These are phyloP conservation scores for Pemphredon lugubris DNA, from an alignment of 2,888 invertebrate genomes.

Conservation along the genomic window DNA sequence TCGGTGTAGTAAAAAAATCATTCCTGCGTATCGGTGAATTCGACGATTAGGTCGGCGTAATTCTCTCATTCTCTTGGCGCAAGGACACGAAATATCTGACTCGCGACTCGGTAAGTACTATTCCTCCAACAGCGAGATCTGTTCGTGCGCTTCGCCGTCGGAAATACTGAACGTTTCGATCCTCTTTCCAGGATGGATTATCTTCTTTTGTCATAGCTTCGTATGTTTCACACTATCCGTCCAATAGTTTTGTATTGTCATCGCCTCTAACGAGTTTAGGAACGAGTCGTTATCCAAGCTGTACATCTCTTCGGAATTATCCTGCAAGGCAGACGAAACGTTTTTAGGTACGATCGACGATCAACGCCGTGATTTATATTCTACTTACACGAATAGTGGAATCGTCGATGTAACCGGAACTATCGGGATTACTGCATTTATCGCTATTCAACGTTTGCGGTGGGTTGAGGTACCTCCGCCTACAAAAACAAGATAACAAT, in stretches of 20 bases:
- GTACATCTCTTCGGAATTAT: slow-evolving; percentile 96
- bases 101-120: slow-evolving; percentile 55
- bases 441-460: slow-evolving; percentile 90
- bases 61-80: slow-evolving; percentile 2
- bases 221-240: slow-evolving; percentile 95
- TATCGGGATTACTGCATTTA: slow-evolving; percentile 92
- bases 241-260: slow-evolving; percentile 97
- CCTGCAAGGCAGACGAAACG: slow-evolving; percentile 83
- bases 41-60: slow-evolving; percentile 1
- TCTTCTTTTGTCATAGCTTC: slow-evolving; percentile 85
- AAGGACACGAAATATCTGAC: not conserved
- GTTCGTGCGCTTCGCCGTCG: slow-evolving; percentile 65
- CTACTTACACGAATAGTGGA: slow-evolving; percentile 90
- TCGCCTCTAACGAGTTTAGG: slow-evolving; percentile 94
- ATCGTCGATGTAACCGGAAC: slow-evolving; percentile 93
- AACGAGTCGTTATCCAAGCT: slow-evolving; percentile 97
- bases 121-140: slow-evolving; percentile 64
- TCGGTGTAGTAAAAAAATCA: slow-evolving; percentile 3
- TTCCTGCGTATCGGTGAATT: not conserved
- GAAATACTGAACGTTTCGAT: slow-evolving; percentile 65
- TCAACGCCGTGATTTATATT: not conserved
- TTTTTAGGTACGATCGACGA: not conserved
- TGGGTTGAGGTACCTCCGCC: slow-evolving; percentile 89
- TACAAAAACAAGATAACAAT: slow-evolving; percentile 52
- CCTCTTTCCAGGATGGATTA: slow-evolving; percentile 61